Evolutionary conservation across 1,140 invertebrate species (phyloP), one percentile per base, ranked within the genome.

Genomic region (Drosophila fuyamai): DNA sequence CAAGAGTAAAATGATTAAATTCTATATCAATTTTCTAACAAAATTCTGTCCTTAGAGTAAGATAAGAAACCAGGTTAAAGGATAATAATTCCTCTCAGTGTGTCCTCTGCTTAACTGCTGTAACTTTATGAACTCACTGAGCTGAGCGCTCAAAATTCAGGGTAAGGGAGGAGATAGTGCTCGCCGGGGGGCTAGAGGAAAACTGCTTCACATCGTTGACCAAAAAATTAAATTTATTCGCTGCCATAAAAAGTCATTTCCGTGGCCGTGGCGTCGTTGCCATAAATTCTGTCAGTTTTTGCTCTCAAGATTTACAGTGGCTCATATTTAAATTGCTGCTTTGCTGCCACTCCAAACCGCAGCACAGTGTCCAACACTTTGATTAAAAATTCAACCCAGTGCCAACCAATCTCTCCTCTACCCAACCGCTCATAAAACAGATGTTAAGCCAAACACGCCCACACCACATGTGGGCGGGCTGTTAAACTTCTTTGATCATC

Each of bases 161-260:
- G 9, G 43, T 32, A 0, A 35, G 3, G 9, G 38, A 10, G 46
- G 46, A 38, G 38, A 14, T 54, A 8, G 32, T 18, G 53, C 38
- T n/a, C 38, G 32, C 5, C 5, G 36, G 16, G 27, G 16, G 40
- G 60, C 32, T 32, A 16, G 29, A 29, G 67, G 54, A 27, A 47
- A 61, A 35, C 58, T 58, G 70, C 70, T 80, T 59, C 74, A 89
- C 80, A 84, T 89, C 89, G 84, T 89, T 89, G 84, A 89, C 84
- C 84, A 84, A 89, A 78, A 89, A 89, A 89, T 89, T 89, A 89
- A 89, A 89, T 89, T 89, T 89, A 89, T 89, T 89, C 74, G 61
- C 77, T 74, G 80, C 81, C 81, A 89, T 89, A 84, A 89, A 89
- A 89, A 89, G 84, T 89, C 80, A 89, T 84, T 89, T 89, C 84